Conservation (phyloP, 2,888 invertebrate genomes). For the Caenorhabditis auriculariae region DNA sequence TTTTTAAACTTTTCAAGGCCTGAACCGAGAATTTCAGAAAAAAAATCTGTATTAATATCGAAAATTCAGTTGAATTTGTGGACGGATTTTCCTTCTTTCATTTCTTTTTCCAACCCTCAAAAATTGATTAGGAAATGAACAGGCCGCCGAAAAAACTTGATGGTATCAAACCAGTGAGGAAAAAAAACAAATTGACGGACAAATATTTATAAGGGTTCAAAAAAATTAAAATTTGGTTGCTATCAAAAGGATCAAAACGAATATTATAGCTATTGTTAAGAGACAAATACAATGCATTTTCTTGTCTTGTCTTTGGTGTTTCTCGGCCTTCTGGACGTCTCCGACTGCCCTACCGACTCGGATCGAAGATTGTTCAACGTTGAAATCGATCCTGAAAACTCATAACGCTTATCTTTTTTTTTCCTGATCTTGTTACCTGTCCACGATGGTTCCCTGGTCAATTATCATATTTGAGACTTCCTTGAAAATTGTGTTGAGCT, state of each 20-base stretch:
- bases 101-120: too few relatives aligned
- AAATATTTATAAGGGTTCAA: too few relatives aligned
- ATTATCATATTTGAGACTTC: constrained; percentile 81
- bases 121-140: too few relatives aligned
- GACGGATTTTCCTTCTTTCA: too few relatives aligned
- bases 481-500: constrained; percentile 80
- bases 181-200: too few relatives aligned
- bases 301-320: constrained; percentile 82
- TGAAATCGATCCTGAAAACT: constrained; percentile 83
- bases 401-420: too few relatives aligned
- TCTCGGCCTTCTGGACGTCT: constrained; percentile 53
- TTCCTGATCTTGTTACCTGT: constrained; percentile 72
- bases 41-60: too few relatives aligned
- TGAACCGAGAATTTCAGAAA: too few relatives aligned
- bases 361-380: constrained; percentile 87
- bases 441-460: constrained; percentile 85
- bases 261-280: constrained; percentile 74
- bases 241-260: constrained; percentile 72
- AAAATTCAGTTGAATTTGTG: too few relatives aligned
- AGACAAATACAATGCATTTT: constrained; percentile 90
- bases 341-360: constrained; percentile 72
- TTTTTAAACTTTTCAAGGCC: too few relatives aligned
- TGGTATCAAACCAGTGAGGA: too few relatives aligned
- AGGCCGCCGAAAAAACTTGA: too few relatives aligned
- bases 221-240: constrained; percentile 56